A percentile compares a stretch with the other conserved stretches of the same genome.
phyloP scores from a whole-genome alignment of 1,140 invertebrate genomes.

The Papilio glaucus region DNA sequence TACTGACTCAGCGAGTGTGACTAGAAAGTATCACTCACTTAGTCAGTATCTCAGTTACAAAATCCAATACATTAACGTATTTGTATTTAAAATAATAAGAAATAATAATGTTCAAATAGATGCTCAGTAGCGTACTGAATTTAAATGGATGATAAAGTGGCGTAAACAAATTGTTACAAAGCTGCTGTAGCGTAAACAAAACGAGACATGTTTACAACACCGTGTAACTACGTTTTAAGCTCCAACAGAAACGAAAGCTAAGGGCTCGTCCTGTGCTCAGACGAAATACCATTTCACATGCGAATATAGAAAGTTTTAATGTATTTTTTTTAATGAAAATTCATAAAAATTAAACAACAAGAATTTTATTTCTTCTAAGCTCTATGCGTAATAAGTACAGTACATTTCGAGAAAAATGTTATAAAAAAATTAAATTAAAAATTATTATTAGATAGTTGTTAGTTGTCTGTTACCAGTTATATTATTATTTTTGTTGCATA shows the following conservation, averaged over 20 bases:
- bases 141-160: conserved; percentile 14
- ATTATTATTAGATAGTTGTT: too few relatives aligned
- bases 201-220: conserved; percentile 26
- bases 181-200: conserved; percentile 12
- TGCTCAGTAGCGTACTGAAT: conserved; percentile 7
- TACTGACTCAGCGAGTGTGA: too few relatives aligned
- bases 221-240: conserved; percentile 25
- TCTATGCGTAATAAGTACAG: not conserved
- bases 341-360: not conserved
- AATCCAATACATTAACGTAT: not conserved
- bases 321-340: conserved; percentile 1
- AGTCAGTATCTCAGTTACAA: too few relatives aligned
- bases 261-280: not conserved
- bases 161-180: conserved; percentile 22
- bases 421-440: too few relatives aligned
- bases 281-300: not conserved
- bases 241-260: conserved; percentile 21
- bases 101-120: not conserved
- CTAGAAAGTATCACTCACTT: too few relatives aligned
- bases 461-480: too few relatives aligned
- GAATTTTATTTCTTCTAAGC: not conserved
- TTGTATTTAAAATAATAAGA: not conserved
- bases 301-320: conserved; percentile 17
- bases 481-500: too few relatives aligned
- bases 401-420: too few relatives aligned